These are phyloP conservation scores for Parotia lawesii DNA, from an alignment of 2,113 vertebrate genomes.

Conservation along the genomic window DNA sequence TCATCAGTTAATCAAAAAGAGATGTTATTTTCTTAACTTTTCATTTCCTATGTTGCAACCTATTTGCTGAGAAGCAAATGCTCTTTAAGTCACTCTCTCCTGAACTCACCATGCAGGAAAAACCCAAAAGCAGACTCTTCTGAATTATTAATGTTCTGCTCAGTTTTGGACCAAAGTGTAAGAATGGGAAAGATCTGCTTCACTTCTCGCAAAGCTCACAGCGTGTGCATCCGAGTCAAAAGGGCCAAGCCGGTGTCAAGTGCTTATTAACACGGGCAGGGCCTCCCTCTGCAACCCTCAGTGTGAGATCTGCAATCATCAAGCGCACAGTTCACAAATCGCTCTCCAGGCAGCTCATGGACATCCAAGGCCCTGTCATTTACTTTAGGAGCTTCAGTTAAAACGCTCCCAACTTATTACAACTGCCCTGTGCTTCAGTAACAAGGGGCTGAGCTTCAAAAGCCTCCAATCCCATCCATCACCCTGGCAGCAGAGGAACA, in stretches of 20 bases:
- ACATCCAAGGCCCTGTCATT: not conserved
- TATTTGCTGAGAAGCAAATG: not conserved
- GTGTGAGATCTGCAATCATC: not conserved
- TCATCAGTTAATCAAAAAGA: not conserved
- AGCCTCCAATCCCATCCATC: not conserved
- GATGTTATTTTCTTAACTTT: not conserved
- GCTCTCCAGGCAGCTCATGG: not conserved
- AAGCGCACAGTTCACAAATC: not conserved
- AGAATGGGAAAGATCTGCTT: not conserved
- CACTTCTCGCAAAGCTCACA: not conserved
- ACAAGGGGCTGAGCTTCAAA: not conserved
- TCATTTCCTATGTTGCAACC: not conserved
- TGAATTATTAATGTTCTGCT: not conserved
- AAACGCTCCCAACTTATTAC: not conserved
- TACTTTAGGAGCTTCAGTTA: not conserved
- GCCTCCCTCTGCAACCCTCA: not conserved
- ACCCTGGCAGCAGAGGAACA: not conserved
- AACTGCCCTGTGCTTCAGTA: not conserved
- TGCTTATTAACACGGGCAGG: not conserved
- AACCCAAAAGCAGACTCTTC: not conserved
- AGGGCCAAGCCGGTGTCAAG: not conserved
- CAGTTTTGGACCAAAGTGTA: not conserved
- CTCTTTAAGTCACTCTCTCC: not conserved
- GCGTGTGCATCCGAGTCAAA: accelerated
- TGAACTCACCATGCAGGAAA: not conserved